Evolutionary conservation across 2,797 vertebrate genomes (phyloP), one percentile per base, ranked within the genome.

Genomic region (Phoeniculus purpureus): DNA sequence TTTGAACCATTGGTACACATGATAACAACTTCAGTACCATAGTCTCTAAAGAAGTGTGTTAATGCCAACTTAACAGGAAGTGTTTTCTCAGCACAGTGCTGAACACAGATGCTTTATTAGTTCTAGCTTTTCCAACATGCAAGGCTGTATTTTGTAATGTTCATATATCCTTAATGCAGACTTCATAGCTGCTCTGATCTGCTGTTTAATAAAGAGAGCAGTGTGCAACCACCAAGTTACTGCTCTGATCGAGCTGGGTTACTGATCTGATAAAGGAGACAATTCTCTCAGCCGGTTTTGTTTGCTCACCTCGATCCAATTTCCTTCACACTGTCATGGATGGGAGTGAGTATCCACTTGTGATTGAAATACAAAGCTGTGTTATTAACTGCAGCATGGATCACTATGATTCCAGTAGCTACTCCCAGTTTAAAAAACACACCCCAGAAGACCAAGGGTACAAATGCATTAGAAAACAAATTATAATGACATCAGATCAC

Each of bases 251-350:
- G 14, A 43, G 43, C 43, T 15, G 43, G 43, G 16, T 43, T 43
- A 43, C 43, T 43, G 13, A 43, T 43, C 43, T 43, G 43, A 16
- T 43, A 43, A 43, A 43, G 43, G 13, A 43, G 43, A 43, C 14
- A 16, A 15, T 87, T 37, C 37, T 90, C 21, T 61, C 25, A 47
- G 12, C 59, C 45, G 8, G 29, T 43, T 40, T 23, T 16, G 19
- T 37, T 18, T 16, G 5, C 7, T 0, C 1, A 13, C 2, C 29
- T 7, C 54, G 61, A 23, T 16, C 61, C 13, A 34, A n/a, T 50
- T 89, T 84, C 51, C 22, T 34, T 27, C 3, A 5, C 16, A 23
- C 9, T 55, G 19, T 14, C 40, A 17, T 1, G 1, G 18, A 59
- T 12, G 0, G 10, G 77, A 70, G 7, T 25, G 7, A 86, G 10